phyloP scores from a whole-genome alignment of 2,797 vertebrate genomes.

The Chaetophractus vellerosus region DNA sequence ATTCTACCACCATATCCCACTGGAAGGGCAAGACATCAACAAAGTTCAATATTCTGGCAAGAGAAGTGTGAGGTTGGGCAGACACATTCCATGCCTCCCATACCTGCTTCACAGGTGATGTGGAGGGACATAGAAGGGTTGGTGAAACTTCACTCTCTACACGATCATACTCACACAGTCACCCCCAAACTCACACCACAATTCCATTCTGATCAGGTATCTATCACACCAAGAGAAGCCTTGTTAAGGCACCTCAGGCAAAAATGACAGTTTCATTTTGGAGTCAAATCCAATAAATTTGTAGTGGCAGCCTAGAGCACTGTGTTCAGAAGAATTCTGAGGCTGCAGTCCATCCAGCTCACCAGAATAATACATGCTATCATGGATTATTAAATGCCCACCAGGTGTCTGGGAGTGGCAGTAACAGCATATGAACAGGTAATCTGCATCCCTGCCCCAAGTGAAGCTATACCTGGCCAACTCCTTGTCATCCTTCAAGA shows the following conservation, averaged over 20 bases:
- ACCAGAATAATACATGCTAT: background rate
- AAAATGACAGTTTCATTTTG: background rate
- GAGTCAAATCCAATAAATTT: background rate
- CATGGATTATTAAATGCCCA: background rate
- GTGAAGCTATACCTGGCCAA: background rate
- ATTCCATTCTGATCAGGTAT: background rate
- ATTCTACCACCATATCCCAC: background rate
- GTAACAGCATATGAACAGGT: background rate
- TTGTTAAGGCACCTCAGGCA: background rate
- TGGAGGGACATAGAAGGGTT: too few species aligned
- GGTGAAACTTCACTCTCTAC: background rate
- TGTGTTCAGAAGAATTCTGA: conserved; percentile 5
- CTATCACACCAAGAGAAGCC: background rate
- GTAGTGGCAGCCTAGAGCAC: background rate
- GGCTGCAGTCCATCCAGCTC: background rate
- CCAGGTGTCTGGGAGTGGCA: background rate
- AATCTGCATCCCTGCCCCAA: background rate
- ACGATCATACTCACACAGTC: background rate
- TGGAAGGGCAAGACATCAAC: background rate
- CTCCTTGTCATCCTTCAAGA: background rate
- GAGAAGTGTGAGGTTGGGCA: background rate
- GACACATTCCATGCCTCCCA: background rate
- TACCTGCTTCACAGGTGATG: background rate
- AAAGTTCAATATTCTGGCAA: background rate
- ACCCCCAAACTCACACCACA: background rate